Evolutionary conservation across 2,797 vertebrate species (phyloP), one percentile per base, ranked within the genome.

Genomic region (Chelidonichthys spinosus): DNA sequence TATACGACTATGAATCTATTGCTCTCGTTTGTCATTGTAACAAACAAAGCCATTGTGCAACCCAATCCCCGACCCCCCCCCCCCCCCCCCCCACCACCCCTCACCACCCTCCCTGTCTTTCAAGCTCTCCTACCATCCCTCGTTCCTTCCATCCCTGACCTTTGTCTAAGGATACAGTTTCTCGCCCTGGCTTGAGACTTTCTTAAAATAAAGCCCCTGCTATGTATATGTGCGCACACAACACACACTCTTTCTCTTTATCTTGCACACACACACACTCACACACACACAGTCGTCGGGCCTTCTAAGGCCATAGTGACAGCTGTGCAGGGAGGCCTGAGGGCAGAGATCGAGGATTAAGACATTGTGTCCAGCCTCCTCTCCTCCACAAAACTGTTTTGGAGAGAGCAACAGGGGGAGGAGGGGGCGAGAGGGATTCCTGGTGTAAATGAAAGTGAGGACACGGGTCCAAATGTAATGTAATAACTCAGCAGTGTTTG

Each of bases 291-390:
- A 59, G 68, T 66, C 60, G 32, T 69, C 85, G 79, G 76, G 75
- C 93, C 91, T 93, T 95, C 88, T 94, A 93, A 89, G 92, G 94
- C 91, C 84, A 93, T 85, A 82, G 81, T 88, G 89, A 90, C 93
- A 93, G 92, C 92, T 94, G 92, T 85, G 63, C 79, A 84, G 76
- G 72, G 83, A 89, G 88, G 84, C 82, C 77, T 66, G 87, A 79
- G 84, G 61, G 68, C 67, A 90, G 83, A 74, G 75, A 81, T 63
- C 44, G 72, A 79, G 90, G 88, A 91, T 90, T 89, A 92, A 92
- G 90, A 92, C 88, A 87, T 90, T 76, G 85, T 69, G 89, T 88
- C 73, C 83, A 69, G 76, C 71, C 55, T 58, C 7, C 80, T 59
- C 56, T 71, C 59, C 63, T 66, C 78, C 76, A 86, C 85, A 84